Evolutionary conservation across 2,113 vertebrate genomes (phyloP).

Genomic region (Pampusana beccarii): DNA sequence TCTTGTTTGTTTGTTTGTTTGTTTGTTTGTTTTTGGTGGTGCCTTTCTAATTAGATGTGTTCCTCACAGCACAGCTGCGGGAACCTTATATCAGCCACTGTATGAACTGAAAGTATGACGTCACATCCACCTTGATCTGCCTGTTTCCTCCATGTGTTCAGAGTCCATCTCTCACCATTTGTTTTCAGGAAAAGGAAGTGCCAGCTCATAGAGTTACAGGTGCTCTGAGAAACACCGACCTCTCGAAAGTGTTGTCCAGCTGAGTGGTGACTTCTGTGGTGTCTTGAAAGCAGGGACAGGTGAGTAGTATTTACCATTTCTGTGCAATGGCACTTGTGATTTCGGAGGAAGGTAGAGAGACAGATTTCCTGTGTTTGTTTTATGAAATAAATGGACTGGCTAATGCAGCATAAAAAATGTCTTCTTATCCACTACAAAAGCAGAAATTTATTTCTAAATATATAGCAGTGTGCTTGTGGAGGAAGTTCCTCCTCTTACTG

Average conservation of each 20-base stretch:
- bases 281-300: background rate
- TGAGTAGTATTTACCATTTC: background rate
- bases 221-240: fast-evolving
- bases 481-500: background rate
- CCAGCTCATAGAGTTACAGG: background rate
- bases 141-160: background rate
- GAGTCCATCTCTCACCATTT: background rate
- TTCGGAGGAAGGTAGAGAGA: background rate
- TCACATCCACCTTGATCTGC: background rate
- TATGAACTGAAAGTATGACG: fast-evolving
- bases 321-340: background rate
- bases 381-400: too few species aligned
- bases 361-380: background rate
- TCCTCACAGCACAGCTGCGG: background rate
- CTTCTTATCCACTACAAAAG: background rate
- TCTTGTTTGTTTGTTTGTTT: too few species aligned
- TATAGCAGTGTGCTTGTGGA: fast-evolving
- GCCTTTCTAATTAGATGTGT: fast-evolving
- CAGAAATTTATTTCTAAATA: background rate
- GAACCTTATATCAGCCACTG: background rate
- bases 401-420: fast-evolving
- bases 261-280: background rate
- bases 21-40: background rate
- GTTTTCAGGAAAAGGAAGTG: background rate
- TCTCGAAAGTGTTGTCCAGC: background rate